Conservation (phyloP, 2,888 invertebrate genomes). For the Nephrotoma guestfalica region DNA sequence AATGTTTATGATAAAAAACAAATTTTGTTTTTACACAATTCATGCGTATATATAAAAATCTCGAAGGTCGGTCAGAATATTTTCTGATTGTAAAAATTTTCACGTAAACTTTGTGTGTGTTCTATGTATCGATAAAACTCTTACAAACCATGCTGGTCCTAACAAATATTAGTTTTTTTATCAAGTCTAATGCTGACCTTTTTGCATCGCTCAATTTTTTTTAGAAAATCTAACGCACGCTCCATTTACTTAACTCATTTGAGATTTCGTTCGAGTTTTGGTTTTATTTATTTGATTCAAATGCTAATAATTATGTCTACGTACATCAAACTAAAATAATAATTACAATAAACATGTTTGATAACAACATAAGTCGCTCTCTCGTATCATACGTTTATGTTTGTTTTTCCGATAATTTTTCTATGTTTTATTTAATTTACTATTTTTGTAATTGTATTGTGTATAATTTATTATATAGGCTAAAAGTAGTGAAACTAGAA, state of each 20-base stretch:
- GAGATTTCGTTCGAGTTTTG: background rate
- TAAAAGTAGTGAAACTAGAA: background rate
- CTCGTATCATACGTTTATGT: background rate
- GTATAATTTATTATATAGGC: background rate
- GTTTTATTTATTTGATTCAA: background rate
- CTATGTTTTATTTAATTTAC: background rate
- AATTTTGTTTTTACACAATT: background rate
- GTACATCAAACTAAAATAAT: background rate
- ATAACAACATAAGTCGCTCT: background rate
- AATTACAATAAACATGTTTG: background rate
- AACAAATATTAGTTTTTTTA: background rate
- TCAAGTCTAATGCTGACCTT: background rate
- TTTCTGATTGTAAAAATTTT: background rate
- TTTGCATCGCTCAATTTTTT: background rate
- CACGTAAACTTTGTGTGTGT: background rate
- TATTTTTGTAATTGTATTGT: background rate
- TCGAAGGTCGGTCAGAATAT: background rate
- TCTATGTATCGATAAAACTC: background rate
- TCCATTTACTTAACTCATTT: background rate
- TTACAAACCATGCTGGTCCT: background rate
- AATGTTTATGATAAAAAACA: background rate
- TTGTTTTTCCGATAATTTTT: background rate
- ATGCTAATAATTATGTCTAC: background rate
- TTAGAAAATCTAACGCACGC: background rate
- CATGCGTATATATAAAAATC: background rate